Conservation (phyloP, 2,113 vertebrate species). For the Hippocampus zosterae region DNA sequence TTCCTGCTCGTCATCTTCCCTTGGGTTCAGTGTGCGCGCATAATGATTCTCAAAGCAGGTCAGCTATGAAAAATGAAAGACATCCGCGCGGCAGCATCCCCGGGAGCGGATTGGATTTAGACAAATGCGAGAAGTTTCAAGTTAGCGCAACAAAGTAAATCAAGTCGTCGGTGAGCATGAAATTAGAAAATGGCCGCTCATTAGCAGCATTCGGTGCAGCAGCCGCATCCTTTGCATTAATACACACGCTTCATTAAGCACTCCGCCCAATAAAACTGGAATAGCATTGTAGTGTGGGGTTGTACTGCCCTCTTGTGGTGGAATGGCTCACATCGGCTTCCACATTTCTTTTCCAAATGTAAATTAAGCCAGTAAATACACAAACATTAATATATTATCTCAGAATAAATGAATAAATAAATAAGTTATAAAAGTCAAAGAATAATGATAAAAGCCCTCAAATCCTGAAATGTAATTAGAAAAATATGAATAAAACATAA, state of each 20-base stretch:
- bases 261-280: neutral
- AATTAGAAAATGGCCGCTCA: conserved; percentile 4
- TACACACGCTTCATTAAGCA: conserved; percentile 11
- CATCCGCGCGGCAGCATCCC: conserved; percentile 22
- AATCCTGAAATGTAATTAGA: too few relatives aligned
- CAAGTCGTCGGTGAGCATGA: neutral
- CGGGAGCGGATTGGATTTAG: conserved; percentile 33
- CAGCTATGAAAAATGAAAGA: conserved; percentile 43
- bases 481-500: too few relatives aligned
- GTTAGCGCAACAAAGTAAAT: conserved; percentile 5
- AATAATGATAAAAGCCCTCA: too few relatives aligned
- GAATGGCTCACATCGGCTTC: neutral
- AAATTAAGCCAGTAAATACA: too few relatives aligned
- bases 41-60: conserved; percentile 38
- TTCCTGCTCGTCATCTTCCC: neutral
- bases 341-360: too few relatives aligned
- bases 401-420: too few relatives aligned
- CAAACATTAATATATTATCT: too few relatives aligned
- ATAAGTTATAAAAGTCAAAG: too few relatives aligned
- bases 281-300: neutral
- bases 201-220: conserved; percentile 16
- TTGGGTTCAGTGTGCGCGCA: neutral
- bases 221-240: conserved; percentile 21
- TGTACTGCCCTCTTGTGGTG: conserved; percentile 39
- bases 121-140: conserved; percentile 22